phyloP scores from a whole-genome alignment of 2,113 vertebrate species.

The Pollimyrus isidori region DNA sequence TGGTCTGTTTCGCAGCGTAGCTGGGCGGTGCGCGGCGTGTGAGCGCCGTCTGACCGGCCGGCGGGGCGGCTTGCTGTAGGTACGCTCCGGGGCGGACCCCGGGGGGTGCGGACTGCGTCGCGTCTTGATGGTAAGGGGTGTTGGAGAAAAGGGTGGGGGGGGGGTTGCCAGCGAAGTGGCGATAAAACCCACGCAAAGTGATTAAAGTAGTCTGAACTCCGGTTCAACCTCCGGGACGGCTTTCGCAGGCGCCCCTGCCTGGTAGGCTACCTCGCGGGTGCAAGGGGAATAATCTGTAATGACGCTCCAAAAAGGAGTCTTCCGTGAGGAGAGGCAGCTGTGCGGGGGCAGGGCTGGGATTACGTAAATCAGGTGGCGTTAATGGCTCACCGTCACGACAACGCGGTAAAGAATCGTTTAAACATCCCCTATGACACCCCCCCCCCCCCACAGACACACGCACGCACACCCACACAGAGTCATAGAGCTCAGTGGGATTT shows the following conservation, averaged over 20 bases:
- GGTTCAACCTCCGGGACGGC: neutral
- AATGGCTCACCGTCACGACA: neutral
- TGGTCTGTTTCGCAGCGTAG: neutral
- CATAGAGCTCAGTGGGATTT: neutral
- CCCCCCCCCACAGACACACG: neutral
- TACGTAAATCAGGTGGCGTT: neutral
- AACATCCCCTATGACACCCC: neutral
- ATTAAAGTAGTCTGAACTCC: conserved; percentile 8
- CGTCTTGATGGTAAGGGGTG: neutral
- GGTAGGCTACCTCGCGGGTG: neutral
- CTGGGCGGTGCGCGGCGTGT: neutral
- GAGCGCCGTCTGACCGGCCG: neutral
- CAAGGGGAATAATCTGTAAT: neutral
- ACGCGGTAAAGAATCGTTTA: neutral
- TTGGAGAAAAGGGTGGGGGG: neutral
- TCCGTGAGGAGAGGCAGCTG: neutral
- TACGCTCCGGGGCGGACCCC: neutral
- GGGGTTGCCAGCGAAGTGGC: neutral
- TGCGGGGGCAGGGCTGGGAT: neutral
- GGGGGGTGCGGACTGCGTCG: neutral
- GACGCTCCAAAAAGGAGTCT: neutral
- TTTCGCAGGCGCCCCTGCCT: neutral
- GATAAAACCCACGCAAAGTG: neutral
- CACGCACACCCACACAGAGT: neutral
- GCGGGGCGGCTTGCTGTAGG: neutral